Evolutionary conservation across 2,113 vertebrate genomes (phyloP), one percentile per base, ranked within the genome.

Genomic region (Amphiprion percula): DNA sequence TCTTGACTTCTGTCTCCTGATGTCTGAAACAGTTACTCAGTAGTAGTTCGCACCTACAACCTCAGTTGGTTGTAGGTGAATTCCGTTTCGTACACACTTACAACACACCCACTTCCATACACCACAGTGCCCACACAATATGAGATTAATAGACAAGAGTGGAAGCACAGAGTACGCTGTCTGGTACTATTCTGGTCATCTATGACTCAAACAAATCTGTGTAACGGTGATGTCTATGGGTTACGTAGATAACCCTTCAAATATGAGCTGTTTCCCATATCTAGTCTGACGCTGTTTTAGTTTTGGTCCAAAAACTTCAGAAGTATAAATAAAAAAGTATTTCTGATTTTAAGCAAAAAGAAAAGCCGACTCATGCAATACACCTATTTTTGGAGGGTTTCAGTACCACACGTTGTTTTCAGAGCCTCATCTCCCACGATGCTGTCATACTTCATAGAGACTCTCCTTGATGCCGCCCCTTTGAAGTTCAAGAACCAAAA

Each of bases 401-500:
- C 54, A 16, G 23, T 66, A 15, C 47, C 2, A 17, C 54, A 67
- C n/a, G 44, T 7, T 39, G 47, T 76, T 72, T 59, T 73, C 37
- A 28, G 21, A 72, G 68, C 56, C 21, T 73, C 68, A 74, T 52
- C 61, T 39, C 39, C 21, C 19, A 4, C 0, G 19, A 26, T 28
- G 30, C 72, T 70, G 67, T 79, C 62, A 66, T 44, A 65, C 30
- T 37, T 82, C 49, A 55, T 30, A 39, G 26, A 79, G 23, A 69
- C 19, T 52, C 41, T 58, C 8, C 62, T 55, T 76, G 52, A 47
- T 10, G 24, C 47, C 60, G 4, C 12, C 58, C 59, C 61, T 89
- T 70, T 87, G 54, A 80, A 88, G 53, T 72, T 83, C 6, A 71
- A 54, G 46, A 75, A 65, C 37, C 44, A 79, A 78, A 83, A 28